Base-by-base conservation (phyloP, 2,888 invertebrate species). In the Brachypalpus laphriformis region DNA sequence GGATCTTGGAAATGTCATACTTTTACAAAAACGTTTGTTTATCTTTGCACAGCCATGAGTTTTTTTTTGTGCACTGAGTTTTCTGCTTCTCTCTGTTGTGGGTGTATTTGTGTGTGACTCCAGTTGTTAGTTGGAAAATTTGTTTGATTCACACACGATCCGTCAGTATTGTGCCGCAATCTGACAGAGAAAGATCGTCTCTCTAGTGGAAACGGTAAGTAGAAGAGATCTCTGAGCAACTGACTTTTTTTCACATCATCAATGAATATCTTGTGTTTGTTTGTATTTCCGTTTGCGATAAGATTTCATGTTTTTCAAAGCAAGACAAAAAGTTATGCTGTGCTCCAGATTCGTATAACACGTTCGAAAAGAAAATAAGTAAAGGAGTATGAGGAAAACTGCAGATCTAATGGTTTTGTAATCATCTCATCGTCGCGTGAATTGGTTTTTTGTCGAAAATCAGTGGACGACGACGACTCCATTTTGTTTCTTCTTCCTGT, bases 251-350 rank as follows among this genome's bases (percentile, higher is more conserved):
- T 54, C 11, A 25, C 20, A 61, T 47, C 61, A 59, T 63, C 42
- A 77, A 28, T 74, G 65, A 40, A 75, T 61, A 66, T 20, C 49
- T 51, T 72, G 72, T 80, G 74, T 31, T 66, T 80, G 74, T 31
- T 66, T 81, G 68, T 66, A 66, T 65, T 81, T 85, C 74, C 85
- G 85, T 81, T 85, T 65, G 74, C 54, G 85, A 85, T 85, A 81
- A 85, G 63, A 81, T 61, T 65, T 61, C 59, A 72, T 51, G 56
- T 47, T 76, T 70, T 7, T 34, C 11, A 28, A 49, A 49, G 49
- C 45, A 25, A 68, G 49, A 63, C 51, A 47, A 51, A 61, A 54
- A 51, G 47, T 57, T 18, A 61, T 63, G 75, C 68, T 61, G 65
- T 66, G 85, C 75, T 70, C 81, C 68, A 75, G 42, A 76, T 59